A percentile compares a stretch with the other conserved stretches of the same genome.
Evolutionary conservation across 2,113 vertebrate genomes (phyloP).

Genomic region (Anthoscopus minutus): DNA sequence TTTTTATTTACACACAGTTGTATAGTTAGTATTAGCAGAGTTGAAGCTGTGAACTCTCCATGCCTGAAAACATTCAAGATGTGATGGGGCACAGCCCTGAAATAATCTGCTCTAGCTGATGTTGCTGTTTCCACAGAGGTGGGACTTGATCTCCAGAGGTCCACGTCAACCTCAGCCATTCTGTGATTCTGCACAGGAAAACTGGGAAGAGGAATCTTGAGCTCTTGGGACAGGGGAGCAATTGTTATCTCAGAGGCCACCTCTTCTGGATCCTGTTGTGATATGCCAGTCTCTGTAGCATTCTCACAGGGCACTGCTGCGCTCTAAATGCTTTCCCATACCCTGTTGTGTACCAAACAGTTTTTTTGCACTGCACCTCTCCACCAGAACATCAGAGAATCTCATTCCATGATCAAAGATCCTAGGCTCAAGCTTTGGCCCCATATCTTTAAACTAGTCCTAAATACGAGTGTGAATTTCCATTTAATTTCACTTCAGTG

Average conservation of each 20-base stretch:
- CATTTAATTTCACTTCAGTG: background rate
- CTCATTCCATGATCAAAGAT: background rate
- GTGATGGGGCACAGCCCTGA: background rate
- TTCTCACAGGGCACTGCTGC: background rate
- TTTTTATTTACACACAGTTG: background rate
- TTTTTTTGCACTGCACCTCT: background rate
- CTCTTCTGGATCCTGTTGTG: background rate
- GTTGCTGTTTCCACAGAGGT: background rate
- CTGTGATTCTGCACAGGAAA: background rate
- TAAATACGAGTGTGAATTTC: background rate
- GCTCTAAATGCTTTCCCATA: background rate
- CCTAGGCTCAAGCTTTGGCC: background rate
- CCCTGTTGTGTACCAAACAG: background rate
- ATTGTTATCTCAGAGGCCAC: background rate
- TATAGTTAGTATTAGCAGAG: background rate
- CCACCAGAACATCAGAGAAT: background rate
- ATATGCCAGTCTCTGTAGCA: background rate
- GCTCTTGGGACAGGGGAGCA: background rate
- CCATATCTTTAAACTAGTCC: background rate
- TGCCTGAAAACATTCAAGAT: background rate
- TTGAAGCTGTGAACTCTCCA: background rate
- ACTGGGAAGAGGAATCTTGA: background rate
- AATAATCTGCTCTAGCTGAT: background rate
- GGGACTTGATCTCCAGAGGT: background rate
- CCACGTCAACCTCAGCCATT: background rate